These are phyloP conservation scores for Crocodylus rhombifer DNA, from an alignment of 2,797 vertebrate genomes.

Conservation along the genomic window DNA sequence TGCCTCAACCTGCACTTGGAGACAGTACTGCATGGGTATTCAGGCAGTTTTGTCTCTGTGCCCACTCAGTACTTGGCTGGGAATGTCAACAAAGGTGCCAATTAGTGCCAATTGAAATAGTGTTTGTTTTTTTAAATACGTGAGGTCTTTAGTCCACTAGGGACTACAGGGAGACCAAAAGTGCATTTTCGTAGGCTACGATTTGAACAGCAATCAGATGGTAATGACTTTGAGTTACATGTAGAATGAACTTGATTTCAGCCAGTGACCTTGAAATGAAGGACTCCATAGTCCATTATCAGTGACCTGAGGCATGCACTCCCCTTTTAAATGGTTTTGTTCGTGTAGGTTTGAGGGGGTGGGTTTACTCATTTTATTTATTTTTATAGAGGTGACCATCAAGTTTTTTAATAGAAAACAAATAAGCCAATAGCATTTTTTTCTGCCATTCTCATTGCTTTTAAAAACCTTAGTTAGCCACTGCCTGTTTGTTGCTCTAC, in stretches of 20 bases:
- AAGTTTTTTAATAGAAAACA: conserved; percentile 35
- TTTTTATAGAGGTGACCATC: conserved; percentile 49
- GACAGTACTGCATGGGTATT: background rate
- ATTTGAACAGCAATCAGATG: conserved; percentile 1
- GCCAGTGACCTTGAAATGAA: conserved; percentile 64
- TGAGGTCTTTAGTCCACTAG: background rate
- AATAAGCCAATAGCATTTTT: conserved; percentile 23
- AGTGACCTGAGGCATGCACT: background rate
- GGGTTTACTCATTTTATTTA: conserved; percentile 42
- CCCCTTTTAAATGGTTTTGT: conserved; percentile 5
- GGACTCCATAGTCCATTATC: conserved; percentile 19
- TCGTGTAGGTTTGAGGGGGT: conserved; percentile 51
- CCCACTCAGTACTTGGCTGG: background rate
- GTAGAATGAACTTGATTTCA: conserved; percentile 24
- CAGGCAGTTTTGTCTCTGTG: fast-evolving
- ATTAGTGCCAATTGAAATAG: background rate
- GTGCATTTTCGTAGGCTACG: background rate
- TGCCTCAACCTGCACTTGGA: fast-evolving
- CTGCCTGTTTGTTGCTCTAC: conserved; percentile 53
- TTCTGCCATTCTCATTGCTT: background rate
- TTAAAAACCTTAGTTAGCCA: background rate
- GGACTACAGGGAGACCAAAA: background rate
- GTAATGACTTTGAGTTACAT: conserved; percentile 64
- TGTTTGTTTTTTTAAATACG: conserved; percentile 2
- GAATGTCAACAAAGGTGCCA: background rate